These are phyloP conservation scores for Pterocles burchelli DNA, from an alignment of 2,113 vertebrate genomes.

Conservation along the genomic window DNA sequence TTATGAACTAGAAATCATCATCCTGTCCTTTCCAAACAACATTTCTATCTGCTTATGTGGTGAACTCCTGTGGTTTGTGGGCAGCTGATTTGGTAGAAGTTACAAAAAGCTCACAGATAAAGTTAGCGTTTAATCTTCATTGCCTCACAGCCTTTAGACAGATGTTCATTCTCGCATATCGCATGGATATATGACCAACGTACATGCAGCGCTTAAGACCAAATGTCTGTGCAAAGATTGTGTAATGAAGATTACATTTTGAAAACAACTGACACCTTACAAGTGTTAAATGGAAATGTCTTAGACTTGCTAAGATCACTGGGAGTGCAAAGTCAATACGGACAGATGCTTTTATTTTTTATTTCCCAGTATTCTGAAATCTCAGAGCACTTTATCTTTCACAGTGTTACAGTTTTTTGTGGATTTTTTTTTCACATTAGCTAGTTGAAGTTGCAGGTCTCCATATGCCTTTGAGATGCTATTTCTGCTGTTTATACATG, in stretches of 20 bases:
- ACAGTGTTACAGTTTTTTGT: neutral
- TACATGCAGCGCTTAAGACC: neutral
- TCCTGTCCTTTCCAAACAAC: conserved; percentile 48
- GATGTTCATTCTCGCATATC: neutral
- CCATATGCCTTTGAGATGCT: neutral
- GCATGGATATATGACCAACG: neutral
- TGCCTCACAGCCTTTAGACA: neutral
- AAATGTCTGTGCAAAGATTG: neutral
- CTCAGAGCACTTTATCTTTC: neutral
- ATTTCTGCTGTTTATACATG: neutral
- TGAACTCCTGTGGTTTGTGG: conserved; percentile 60
- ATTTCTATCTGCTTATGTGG: conserved; percentile 61
- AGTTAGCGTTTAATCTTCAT: conserved; percentile 48
- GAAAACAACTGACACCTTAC: neutral
- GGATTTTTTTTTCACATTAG: neutral
- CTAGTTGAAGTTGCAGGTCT: neutral
- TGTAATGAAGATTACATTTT: neutral
- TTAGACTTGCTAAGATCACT: neutral
- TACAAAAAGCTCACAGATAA: neutral
- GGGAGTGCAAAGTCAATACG: neutral
- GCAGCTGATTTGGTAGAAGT: conserved; percentile 51
- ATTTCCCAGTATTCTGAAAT: neutral
- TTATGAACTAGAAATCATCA: conserved; percentile 57
- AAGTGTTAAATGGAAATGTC: neutral
- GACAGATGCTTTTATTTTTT: neutral